Evolutionary conservation across 2,113 vertebrate species (phyloP), one percentile per base, ranked within the genome.

Genomic region (Alligator mississippiensis): DNA sequence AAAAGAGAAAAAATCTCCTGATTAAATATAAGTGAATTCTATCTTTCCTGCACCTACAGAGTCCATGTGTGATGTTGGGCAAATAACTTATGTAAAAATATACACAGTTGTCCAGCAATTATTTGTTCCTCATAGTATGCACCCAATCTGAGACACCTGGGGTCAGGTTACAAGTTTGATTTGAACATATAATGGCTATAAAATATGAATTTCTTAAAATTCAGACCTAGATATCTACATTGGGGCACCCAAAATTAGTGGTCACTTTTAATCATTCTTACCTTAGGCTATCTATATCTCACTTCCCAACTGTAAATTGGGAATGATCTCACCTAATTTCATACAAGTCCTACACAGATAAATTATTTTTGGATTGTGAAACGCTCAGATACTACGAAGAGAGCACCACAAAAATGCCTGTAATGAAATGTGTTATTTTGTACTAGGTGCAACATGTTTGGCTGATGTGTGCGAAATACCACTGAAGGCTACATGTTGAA

Each of bases 241-340:
- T 28, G 4, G 27, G 28, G 15, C 63, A n/a, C 15, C 21, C 28
- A n/a, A 66, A 66, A n/a, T 66, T 68, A 30, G 64, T 10, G n/a
- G 17, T 30, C 27, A 17, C 17, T 18, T 68, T 30, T 66, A 27
- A 4, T 68, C 28, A 68, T 30, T 17, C 30, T 68, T n/a, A 68
- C 90, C 58, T 88, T 92, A 94, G 87, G 92, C 93, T 93, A 94
- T 59, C 83, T 47, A 47, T 47, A 47, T 47, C 47, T 66, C 28
- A 9, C 28, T 94, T 88, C 88, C 84, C 90, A 90, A 86, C 90
- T 90, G 82, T 86, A 95, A 94, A 95, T 89, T 72, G 81, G 72
- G 80, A n/a, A 87, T 75, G 64, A 85, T 83, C 58, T 30, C 25
- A 2, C 34, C 72, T 47, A 30, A 57, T 66, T n/a, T 63, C 80